A percentile compares a stretch with the other conserved stretches of the same genome.
Evolutionary conservation across 2,888 invertebrate species (phyloP).

Genomic region (Neoscelio sp.): DNA sequence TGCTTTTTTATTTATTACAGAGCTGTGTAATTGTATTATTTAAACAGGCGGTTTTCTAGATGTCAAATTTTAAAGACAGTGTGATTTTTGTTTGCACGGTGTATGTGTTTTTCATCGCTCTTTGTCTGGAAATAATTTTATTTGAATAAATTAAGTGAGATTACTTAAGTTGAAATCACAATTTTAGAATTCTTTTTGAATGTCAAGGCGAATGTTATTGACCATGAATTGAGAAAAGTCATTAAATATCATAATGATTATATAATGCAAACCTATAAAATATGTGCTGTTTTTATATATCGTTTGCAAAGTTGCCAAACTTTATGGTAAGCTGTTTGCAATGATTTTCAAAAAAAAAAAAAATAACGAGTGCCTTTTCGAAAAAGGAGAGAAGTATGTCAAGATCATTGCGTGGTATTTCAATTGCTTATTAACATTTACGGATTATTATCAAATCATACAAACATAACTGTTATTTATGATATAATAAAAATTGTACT

Average conservation of each 20-base stretch:
- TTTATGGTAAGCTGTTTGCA: too few relatives aligned
- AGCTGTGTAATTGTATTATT: slow-evolving; percentile 23
- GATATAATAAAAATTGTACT: slow-evolving; percentile 20
- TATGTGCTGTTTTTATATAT: too few relatives aligned
- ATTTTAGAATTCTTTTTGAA: slow-evolving; percentile 13
- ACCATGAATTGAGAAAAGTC: slow-evolving; percentile 9
- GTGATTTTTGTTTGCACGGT: slow-evolving; percentile 17
- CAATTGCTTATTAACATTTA: slow-evolving; percentile 15
- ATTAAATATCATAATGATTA: neutral
- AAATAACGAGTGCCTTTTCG: too few relatives aligned
- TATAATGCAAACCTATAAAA: too few relatives aligned
- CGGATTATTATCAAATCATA: slow-evolving; percentile 16
- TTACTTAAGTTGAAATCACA: too few relatives aligned
- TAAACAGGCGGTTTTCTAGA: slow-evolving; percentile 6
- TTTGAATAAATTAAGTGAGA: neutral
- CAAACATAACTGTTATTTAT: slow-evolving; percentile 2
- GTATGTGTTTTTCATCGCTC: too few relatives aligned
- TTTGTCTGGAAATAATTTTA: too few relatives aligned
- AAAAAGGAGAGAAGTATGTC: slow-evolving; percentile 24
- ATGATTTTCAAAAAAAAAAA: too few relatives aligned
- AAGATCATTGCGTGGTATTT: slow-evolving; percentile 34
- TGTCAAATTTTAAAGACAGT: neutral
- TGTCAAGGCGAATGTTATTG: slow-evolving; percentile 14
- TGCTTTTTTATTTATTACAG: slow-evolving; percentile 43
- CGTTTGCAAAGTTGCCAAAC: too few relatives aligned